phyloP scores from a whole-genome alignment of 2,797 vertebrate genomes.

The Rhadinocentrus ornatus region DNA sequence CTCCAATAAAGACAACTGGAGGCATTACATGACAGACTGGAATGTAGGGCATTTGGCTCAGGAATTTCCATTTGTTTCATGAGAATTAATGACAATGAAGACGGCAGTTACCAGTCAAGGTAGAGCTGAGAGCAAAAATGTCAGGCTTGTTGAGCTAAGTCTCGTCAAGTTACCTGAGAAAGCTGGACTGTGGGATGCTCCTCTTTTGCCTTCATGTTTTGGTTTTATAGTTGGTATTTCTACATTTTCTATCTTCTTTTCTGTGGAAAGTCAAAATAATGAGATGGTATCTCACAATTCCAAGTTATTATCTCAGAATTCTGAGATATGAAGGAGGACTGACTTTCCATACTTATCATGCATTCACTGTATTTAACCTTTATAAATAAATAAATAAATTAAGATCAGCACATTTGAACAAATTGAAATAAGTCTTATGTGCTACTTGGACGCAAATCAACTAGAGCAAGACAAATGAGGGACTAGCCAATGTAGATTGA shows the following conservation, averaged over 20 bases:
- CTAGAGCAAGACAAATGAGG: too few species aligned
- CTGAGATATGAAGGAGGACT: too few species aligned
- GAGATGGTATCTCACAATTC: too few species aligned
- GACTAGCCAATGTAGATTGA: too few species aligned
- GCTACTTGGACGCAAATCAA: too few species aligned
- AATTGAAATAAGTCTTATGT: too few species aligned
- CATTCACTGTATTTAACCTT: too few species aligned
- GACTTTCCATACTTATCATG: too few species aligned
- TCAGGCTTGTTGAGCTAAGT: neutral
- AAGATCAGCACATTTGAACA: too few species aligned
- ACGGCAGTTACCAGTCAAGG: slow-evolving; percentile 27
- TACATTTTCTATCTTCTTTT: neutral
- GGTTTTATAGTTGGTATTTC: neutral
- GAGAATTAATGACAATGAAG: slow-evolving; percentile 41
- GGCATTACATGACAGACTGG: slow-evolving; percentile 56
- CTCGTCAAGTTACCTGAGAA: neutral
- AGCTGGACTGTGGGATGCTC: neutral
- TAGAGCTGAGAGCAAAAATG: slow-evolving; percentile 32
- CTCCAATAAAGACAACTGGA: slow-evolving; percentile 65
- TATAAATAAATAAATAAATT: too few species aligned
- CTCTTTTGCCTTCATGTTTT: neutral
- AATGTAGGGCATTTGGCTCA: slow-evolving; percentile 54
- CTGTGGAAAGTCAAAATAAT: neutral
- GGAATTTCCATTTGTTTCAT: slow-evolving; percentile 65
- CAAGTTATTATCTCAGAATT: too few species aligned